Evolutionary conservation across 2,797 vertebrate genomes (phyloP).

Genomic region (Carapus acus): DNA sequence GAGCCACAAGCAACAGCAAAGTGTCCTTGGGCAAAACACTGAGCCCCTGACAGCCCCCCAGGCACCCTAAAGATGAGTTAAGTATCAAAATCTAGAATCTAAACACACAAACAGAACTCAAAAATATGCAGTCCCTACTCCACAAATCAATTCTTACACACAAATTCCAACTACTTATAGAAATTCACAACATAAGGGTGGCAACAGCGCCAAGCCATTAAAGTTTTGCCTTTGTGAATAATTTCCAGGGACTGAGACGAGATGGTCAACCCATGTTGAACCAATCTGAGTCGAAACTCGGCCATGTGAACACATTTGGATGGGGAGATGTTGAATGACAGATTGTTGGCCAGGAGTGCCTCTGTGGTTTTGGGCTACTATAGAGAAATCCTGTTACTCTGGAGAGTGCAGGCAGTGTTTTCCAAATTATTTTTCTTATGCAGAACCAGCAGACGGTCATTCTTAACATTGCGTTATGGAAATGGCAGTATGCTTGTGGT

Average conservation of each 20-base stretch:
- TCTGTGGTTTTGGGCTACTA: conserved; percentile 44
- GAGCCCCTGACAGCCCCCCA: too few species aligned
- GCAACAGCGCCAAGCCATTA: too few species aligned
- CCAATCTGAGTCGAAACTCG: conserved; percentile 24
- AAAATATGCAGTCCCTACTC: too few species aligned
- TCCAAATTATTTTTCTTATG: conserved; percentile 13
- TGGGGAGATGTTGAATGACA: conserved; percentile 41
- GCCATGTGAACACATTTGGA: conserved; percentile 31
- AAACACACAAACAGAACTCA: too few species aligned
- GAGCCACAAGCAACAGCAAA: too few species aligned
- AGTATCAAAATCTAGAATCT: too few species aligned
- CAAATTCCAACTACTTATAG: too few species aligned
- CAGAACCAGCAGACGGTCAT: conserved; percentile 9
- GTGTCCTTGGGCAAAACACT: too few species aligned
- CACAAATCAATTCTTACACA: too few species aligned
- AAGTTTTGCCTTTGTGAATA: conserved; percentile 19
- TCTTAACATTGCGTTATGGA: conserved; percentile 8
- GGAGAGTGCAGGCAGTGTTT: conserved; percentile 20
- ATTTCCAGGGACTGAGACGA: conserved; percentile 36
- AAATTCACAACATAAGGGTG: too few species aligned
- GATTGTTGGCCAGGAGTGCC: conserved; percentile 41
- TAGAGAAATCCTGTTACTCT: conserved; percentile 32
- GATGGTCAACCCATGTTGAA: conserved; percentile 26
- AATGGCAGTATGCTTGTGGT: conserved; percentile 1
- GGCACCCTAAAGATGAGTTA: too few species aligned